Conservation (phyloP, 2,888 invertebrate species). For the Noctua janthe region DNA sequence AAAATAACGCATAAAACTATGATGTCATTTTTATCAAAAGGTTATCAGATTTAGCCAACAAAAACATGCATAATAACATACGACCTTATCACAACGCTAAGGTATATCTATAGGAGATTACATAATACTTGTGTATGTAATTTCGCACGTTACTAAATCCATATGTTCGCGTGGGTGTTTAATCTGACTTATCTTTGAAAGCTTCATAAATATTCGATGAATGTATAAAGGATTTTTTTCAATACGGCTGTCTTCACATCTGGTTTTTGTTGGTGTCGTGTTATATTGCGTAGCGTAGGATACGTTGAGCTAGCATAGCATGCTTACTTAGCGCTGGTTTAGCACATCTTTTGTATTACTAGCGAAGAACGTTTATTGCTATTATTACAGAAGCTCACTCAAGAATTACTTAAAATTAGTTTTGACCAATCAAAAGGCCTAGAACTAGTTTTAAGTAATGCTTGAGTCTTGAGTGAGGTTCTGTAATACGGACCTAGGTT, state of each 20-base stretch:
- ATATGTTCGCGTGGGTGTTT: constrained; percentile 24
- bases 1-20: constrained; percentile 13
- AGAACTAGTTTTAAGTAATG: background rate
- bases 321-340: background rate
- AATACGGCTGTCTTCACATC: background rate
- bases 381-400: background rate
- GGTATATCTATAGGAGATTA: constrained; percentile 31
- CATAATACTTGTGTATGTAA: constrained; percentile 35
- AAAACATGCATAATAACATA: constrained; percentile 43
- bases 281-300: background rate
- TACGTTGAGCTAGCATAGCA: too few relatives aligned
- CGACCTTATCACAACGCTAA: constrained; percentile 30
- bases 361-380: background rate
- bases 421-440: background rate
- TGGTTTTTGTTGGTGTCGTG: background rate
- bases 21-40: constrained; percentile 30
- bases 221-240: background rate
- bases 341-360: background rate
- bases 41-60: constrained; percentile 52
- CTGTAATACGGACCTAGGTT: background rate
- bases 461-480: background rate
- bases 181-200: constrained; percentile 34
- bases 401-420: background rate
- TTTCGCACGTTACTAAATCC: constrained; percentile 27
- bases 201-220: constrained; percentile 43